Evolutionary conservation across 2,113 vertebrate species (phyloP).

Genomic region (Chionomys nivalis): DNA sequence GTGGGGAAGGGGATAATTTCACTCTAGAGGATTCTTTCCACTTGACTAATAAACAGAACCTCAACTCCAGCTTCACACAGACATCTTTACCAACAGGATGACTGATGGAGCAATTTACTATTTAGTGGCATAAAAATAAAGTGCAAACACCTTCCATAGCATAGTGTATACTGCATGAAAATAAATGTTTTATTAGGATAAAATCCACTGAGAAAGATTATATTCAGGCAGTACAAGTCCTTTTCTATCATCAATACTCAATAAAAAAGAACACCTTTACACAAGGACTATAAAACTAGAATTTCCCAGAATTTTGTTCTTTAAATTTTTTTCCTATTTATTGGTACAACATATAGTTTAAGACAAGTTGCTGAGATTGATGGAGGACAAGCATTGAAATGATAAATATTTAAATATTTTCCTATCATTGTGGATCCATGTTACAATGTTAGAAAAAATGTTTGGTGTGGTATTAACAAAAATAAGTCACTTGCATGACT

Average conservation of each 20-base stretch:
- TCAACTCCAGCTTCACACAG: neutral
- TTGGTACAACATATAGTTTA: neutral
- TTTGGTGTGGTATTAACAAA: neutral
- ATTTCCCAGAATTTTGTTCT: neutral
- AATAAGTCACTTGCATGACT: neutral
- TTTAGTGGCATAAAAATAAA: neutral
- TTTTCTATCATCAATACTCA: neutral
- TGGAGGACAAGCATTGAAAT: neutral
- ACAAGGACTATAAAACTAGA: neutral
- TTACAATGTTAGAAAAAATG: neutral
- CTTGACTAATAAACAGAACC: slow-evolving; percentile 48
- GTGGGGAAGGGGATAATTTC: slow-evolving; percentile 52
- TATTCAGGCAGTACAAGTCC: fast-evolving
- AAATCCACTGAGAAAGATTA: neutral
- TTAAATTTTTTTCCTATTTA: neutral
- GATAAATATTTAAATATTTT: neutral
- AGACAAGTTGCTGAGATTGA: neutral
- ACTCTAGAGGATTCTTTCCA: slow-evolving; percentile 55
- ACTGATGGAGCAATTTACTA: neutral
- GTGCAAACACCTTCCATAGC: neutral
- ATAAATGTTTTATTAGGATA: slow-evolving; percentile 24
- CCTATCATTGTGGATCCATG: neutral
- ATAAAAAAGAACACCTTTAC: neutral
- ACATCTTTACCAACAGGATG: neutral
- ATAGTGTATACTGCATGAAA: neutral